A percentile compares a stretch with the other conserved stretches of the same genome.
Evolutionary conservation across 2,888 invertebrate genomes (phyloP).

Genomic region (Protophormia terraenovae): DNA sequence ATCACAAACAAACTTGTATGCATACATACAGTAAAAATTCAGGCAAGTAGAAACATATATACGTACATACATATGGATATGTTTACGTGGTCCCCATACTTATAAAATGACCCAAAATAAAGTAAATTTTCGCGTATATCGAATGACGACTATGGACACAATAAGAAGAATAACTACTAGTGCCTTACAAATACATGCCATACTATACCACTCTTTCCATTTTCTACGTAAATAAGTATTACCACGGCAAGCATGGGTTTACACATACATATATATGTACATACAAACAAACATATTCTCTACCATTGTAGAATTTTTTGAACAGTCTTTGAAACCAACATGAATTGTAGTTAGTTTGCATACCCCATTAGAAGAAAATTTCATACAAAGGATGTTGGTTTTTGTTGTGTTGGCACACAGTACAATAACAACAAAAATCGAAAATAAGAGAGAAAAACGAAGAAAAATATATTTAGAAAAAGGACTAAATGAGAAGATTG

Average conservation of each 20-base stretch:
- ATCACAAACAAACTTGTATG: neutral
- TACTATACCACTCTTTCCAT: neutral
- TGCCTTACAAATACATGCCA: neutral
- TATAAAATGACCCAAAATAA: conserved; percentile 53
- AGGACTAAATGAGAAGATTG: neutral
- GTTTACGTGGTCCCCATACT: conserved; percentile 44
- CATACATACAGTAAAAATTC: neutral
- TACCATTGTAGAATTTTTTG: conserved; percentile 23
- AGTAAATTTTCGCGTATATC: conserved; percentile 58
- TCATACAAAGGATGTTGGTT: conserved; percentile 47
- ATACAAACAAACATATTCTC: neutral
- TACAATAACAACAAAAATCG: conserved; percentile 2
- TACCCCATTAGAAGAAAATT: conserved; percentile 61
- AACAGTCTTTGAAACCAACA: conserved; percentile 50
- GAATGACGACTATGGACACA: conserved; percentile 53
- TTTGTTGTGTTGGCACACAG: conserved; percentile 47
- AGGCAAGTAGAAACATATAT: too few species aligned
- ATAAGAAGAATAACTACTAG: conserved; percentile 13
- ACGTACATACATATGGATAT: neutral
- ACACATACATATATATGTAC: neutral
- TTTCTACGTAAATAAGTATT: too few species aligned
- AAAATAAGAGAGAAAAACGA: conserved; percentile 19
- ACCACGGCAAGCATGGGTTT: too few species aligned
- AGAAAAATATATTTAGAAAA: conserved; percentile 28
- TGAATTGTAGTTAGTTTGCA: conserved; percentile 59